Evolutionary conservation across 2,113 vertebrate species (phyloP).

Genomic region (Boulengeromyrus knoepffleri): DNA sequence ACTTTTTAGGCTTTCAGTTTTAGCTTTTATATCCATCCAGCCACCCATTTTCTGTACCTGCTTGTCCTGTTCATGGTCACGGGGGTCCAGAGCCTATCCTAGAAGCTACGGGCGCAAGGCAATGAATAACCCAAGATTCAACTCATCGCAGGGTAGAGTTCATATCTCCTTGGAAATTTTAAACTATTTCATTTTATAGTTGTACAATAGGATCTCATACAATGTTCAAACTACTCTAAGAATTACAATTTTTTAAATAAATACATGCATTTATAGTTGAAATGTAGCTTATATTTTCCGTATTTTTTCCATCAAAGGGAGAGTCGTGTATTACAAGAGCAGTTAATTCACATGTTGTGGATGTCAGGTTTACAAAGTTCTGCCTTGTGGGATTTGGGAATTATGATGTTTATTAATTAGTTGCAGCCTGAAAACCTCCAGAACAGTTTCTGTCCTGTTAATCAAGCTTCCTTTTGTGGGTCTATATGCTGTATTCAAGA

Average conservation of each 20-base stretch:
- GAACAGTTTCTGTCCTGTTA: not conserved
- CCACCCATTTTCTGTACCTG: not conserved
- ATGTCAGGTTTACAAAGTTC: constrained; percentile 1
- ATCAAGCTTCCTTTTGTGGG: not conserved
- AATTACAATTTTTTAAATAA: not conserved
- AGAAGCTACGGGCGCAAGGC: not conserved
- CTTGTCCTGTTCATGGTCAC: not conserved
- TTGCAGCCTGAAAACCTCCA: not conserved
- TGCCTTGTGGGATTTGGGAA: not conserved
- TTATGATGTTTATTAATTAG: no score
- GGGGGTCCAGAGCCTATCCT: not conserved
- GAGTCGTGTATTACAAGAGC: not conserved
- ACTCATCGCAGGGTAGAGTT: not conserved
- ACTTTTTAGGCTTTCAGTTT: not conserved
- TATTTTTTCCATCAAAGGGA: not conserved
- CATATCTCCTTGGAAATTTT: not conserved
- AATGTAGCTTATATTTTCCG: not conserved
- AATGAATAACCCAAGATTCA: not conserved
- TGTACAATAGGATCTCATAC: not conserved
- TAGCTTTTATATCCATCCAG: not conserved
- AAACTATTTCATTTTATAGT: not conserved
- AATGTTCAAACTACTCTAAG: not conserved
- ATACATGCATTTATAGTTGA: not conserved
- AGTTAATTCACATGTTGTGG: constrained; percentile 17
- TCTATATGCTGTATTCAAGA: not conserved